Evolutionary conservation across 2,888 invertebrate genomes (phyloP), one percentile per base, ranked within the genome.

Genomic region (Pantelozetes paolii): DNA sequence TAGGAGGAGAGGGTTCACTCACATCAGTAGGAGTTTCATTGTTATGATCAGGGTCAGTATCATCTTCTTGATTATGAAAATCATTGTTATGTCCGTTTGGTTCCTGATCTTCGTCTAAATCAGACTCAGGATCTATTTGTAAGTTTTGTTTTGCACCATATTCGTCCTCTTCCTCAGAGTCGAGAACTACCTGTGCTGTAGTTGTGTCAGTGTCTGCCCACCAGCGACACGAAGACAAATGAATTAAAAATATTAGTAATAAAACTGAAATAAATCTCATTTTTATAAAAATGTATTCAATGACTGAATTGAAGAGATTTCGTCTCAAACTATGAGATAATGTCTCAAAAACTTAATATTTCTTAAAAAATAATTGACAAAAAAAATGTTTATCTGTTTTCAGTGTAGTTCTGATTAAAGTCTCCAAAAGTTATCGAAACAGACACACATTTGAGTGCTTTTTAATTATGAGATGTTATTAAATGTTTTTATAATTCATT

Each of bases 261-360:
- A 67, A 11, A 42, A 67, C 8, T 40, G 67, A 40, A 20, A 67
- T 23, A 20, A 67, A 36, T 67, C 42, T 67, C 67, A 67, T 67
- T 42, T 67, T 64, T 42, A 9, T 30, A 13, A 32, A 18, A 32
- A 18, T 62, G 5, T 6, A 54, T 26, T 26, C 9, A 23, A 23
- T 6, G 54, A 11, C 26, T 26, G 9, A 26, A 9, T 1, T 26
- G 26, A 45, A 54, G 54, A 54, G 50, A 23, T 54, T 54, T 54
- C 13, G 23, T n/a, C 8, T 26, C 23, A 54, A 45, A 54, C 54
- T 54, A 11, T 26, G 26, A 6, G 54, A 13, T 11, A 45, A 18
- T 45, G 45, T 8, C 36, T 36, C 15, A 45, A 45, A n/a, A 20
- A 50, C 23, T 50, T 20, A 20, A 50, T 50, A 45, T 23, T 26